Percentiles rank a stretch among this genome's conserved stretches.
Conservation (phyloP, 2,888 invertebrate species). For the Apotomis turbidana region DNA sequence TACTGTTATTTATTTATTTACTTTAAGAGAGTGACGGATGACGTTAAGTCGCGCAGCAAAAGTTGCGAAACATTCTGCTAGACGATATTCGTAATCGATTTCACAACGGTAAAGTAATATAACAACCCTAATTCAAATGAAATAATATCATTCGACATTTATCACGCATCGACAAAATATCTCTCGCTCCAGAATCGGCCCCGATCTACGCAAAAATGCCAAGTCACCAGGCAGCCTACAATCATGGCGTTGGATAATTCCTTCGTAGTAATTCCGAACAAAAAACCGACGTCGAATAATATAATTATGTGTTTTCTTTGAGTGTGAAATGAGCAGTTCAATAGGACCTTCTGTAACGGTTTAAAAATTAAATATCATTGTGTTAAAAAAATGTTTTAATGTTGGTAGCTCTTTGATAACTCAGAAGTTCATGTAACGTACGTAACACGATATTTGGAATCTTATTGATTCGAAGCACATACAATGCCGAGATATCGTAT, state of each 20-base stretch:
- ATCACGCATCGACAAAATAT: slow-evolving; percentile 42
- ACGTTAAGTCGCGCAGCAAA: too few relatives aligned
- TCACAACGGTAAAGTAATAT: too few relatives aligned
- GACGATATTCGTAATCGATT: too few relatives aligned
- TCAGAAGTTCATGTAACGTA: background rate
- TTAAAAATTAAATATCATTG: slow-evolving; percentile 53
- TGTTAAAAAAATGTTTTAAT: slow-evolving; percentile 15
- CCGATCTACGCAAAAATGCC: slow-evolving; percentile 56
- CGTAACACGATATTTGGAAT: background rate
- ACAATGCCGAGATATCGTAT: too few relatives aligned
- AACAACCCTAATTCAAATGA: too few relatives aligned
- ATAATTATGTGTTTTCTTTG: slow-evolving; percentile 78
- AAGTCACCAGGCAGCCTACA: slow-evolving; percentile 70
- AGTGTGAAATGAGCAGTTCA: slow-evolving; percentile 80
- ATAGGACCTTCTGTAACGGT: slow-evolving; percentile 57
- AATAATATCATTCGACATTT: background rate
- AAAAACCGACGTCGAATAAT: slow-evolving; percentile 75
- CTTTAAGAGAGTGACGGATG: too few relatives aligned
- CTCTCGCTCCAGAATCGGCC: slow-evolving; percentile 50
- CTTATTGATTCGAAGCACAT: background rate
- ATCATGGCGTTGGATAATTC: slow-evolving; percentile 79
- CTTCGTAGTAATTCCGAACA: slow-evolving; percentile 76
- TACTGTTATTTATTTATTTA: too few relatives aligned
- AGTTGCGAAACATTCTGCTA: too few relatives aligned
- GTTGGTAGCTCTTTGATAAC: slow-evolving; percentile 5